Conservation (phyloP, 2,888 invertebrate genomes). For the Erebia epiphron region DNA sequence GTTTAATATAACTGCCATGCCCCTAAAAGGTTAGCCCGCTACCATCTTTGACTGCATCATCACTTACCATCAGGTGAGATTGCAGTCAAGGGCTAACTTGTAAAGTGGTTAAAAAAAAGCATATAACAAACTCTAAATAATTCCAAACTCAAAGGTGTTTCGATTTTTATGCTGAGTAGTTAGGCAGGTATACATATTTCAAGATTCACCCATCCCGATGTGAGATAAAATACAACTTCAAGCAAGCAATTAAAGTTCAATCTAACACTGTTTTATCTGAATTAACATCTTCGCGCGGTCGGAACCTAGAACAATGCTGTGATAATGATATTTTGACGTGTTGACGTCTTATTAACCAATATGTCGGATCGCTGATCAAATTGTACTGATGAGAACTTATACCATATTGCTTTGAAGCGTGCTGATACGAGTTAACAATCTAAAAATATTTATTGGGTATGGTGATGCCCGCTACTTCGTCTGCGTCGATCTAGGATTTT, state of each 20-base stretch:
- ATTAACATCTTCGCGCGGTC: slow-evolving; percentile 28
- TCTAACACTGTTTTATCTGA: slow-evolving; percentile 30
- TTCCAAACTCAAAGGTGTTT: no score
- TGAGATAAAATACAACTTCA: slow-evolving; percentile 19
- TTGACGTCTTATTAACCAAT: slow-evolving; percentile 62
- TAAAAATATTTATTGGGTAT: not conserved
- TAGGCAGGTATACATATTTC: not conserved
- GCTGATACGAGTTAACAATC: slow-evolving; percentile 4
- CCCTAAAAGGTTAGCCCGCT: no score
- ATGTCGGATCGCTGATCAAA: slow-evolving; percentile 23
- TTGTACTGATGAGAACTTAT: slow-evolving; percentile 19
- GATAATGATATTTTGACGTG: slow-evolving; percentile 62
- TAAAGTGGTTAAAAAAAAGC: no score
- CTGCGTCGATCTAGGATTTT: no score
- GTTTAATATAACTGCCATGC: no score
- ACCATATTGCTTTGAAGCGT: slow-evolving; percentile 16
- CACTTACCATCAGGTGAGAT: no score
- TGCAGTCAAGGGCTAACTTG: no score
- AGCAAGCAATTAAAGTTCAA: slow-evolving; percentile 34
- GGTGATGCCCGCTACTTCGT: no score
- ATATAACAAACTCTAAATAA: no score
- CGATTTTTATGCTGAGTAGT: no score
- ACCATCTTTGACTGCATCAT: no score
- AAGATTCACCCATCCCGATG: slow-evolving; percentile 1
- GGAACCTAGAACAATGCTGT: slow-evolving; percentile 48